Evolutionary conservation across 2,888 invertebrate species (phyloP), one percentile per base, ranked within the genome.

Genomic region (Notodonta dromedarius): DNA sequence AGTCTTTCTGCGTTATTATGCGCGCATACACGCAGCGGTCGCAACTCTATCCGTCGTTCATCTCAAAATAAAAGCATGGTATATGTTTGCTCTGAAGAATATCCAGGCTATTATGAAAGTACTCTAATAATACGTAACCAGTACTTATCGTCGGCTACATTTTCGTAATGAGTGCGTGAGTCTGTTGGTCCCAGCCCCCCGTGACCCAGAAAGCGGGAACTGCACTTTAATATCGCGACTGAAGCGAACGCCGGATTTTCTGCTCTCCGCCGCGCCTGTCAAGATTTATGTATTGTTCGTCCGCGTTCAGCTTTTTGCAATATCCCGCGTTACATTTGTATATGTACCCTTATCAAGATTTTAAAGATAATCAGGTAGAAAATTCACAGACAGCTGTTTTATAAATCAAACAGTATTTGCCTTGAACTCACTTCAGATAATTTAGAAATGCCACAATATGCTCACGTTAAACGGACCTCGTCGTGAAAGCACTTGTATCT

Each of bases 201-300:
- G 66, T 71, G 76, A 74, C 74, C 76, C 65, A 76, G 69, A 76
- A 73, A 70, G 53, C 65, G 63, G 56, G 63, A 66, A 67, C 67
- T 76, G 74, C 74, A 74, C 74, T 74, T 67, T 74, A 74, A 74
- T 71, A 73, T 76, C 62, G 67, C 67, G 61, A 61, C 69, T 63
- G 61, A 65, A 66, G 60, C 69, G 66, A 71, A 73, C 61, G 60
- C 65, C 66, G 63, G 76, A 71, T 71, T 76, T 65, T 76, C 74
- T 73, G 73, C 73, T 66, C 76, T 64, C 62, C 63, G 61, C 61
- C 66, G 63, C 69, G 63, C 66, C 24, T 24, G 62, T 76, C 61
- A 69, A 76, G 67, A 76, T 76, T 63, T 67, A 73, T 71, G 71
- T 71, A 69, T 57, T 65, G 71, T 68, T 54, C 54, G 14, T 54